Conservation (phyloP, 2,888 invertebrate genomes). For the Odontothrips loti region DNA sequence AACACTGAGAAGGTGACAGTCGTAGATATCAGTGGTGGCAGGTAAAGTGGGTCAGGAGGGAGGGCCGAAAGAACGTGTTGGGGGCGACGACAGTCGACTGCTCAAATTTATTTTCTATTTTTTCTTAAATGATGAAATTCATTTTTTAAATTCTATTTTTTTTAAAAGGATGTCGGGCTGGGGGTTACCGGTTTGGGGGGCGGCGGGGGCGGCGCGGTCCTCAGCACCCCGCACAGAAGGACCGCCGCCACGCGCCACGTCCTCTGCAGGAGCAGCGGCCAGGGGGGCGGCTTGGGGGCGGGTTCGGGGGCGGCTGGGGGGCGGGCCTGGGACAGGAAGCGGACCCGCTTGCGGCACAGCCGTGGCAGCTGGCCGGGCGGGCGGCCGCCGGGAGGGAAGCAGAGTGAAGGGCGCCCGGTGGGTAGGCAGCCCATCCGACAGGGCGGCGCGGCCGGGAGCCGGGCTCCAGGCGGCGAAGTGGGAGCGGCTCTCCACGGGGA, state of each 20-base stretch:
- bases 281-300: not conserved
- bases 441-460: not conserved
- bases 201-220: slow-evolving; percentile 11
- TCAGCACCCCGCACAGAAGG: not conserved
- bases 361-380: not conserved
- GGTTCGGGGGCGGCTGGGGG: not conserved
- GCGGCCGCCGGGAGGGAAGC: not conserved
- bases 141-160: too few relatives aligned
- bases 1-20: too few relatives aligned
- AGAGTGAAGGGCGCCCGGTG: not conserved
- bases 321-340: not conserved
- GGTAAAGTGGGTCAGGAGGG: too few relatives aligned
- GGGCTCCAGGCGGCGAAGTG: too few relatives aligned
- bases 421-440: not conserved
- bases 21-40: too few relatives aligned
- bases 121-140: not conserved
- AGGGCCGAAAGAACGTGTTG: too few relatives aligned
- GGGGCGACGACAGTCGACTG: too few relatives aligned
- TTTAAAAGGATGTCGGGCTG: slow-evolving; percentile 25
- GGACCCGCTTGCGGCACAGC: not conserved
- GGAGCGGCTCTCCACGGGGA: too few relatives aligned
- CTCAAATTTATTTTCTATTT: too few relatives aligned
- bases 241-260: not conserved
- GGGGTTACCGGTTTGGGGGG: not conserved
- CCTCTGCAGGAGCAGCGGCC: not conserved